phyloP scores from a whole-genome alignment of 2,113 vertebrate genomes.

The Camelus dromedarius region DNA sequence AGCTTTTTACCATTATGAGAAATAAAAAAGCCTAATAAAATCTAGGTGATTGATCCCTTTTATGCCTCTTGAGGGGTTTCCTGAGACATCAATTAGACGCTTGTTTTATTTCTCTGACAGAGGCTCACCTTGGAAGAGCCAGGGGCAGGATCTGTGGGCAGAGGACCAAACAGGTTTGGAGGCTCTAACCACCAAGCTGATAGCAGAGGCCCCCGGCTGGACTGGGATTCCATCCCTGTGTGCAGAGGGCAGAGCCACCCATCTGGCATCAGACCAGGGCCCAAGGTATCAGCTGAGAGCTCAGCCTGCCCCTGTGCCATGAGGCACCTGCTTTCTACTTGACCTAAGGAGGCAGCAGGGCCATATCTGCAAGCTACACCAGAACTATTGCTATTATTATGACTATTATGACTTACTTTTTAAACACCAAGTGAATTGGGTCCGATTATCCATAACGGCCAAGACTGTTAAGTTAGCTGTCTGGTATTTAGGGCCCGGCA shows the following conservation, averaged over 20 bases:
- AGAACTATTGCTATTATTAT: background rate
- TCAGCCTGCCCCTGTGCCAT: background rate
- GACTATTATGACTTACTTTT: background rate
- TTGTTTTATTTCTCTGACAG: background rate
- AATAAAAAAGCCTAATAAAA: background rate
- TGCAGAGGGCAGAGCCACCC: background rate
- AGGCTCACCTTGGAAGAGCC: background rate
- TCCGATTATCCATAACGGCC: background rate
- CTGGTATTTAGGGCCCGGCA: background rate
- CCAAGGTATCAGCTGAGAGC: background rate
- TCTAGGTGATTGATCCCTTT: background rate
- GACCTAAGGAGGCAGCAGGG: background rate
- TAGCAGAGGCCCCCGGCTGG: background rate
- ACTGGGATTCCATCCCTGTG: too few relatives aligned
- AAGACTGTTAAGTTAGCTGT: background rate
- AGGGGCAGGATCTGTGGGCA: background rate
- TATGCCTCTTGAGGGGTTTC: background rate
- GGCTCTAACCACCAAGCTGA: background rate
- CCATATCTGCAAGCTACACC: background rate
- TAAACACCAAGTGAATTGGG: background rate
- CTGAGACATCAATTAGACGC: background rate
- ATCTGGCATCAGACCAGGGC: background rate
- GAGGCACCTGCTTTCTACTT: background rate
- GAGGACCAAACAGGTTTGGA: background rate
- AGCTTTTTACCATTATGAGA: background rate